Evolutionary conservation across 2,797 vertebrate genomes (phyloP).

Genomic region (Saxicola maurus): DNA sequence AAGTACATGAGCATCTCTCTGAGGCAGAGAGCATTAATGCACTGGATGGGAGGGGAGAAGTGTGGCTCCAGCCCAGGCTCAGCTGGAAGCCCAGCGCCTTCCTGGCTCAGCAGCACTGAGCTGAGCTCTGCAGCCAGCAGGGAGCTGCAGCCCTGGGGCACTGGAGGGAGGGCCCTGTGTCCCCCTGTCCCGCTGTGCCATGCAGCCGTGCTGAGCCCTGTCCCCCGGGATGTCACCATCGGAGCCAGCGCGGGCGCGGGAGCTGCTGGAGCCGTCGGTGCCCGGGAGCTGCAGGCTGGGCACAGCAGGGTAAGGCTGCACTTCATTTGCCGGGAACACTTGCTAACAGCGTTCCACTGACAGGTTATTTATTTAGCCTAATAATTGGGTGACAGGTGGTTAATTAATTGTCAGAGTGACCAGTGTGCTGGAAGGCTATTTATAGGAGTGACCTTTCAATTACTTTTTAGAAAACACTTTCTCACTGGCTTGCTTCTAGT

Average conservation of each 20-base stretch:
- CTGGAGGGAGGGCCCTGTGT: rapidly evolving
- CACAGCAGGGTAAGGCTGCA: not conserved
- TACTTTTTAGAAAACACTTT: not conserved
- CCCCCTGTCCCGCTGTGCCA: rapidly evolving
- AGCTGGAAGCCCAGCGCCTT: not conserved
- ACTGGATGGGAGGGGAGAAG: not conserved
- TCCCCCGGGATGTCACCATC: rapidly evolving
- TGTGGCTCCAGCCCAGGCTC: not conserved
- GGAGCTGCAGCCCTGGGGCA: not conserved
- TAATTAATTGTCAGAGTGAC: not conserved
- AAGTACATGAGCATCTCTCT: slow-evolving; percentile 50
- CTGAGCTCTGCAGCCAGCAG: not conserved
- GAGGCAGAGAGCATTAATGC: slow-evolving; percentile 45
- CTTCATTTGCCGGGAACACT: rapidly evolving
- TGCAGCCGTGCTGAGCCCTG: rapidly evolving
- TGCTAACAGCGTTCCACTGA: rapidly evolving
- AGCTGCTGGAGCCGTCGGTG: not conserved
- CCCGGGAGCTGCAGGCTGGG: not conserved
- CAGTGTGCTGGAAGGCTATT: not conserved
- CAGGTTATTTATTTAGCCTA: not conserved
- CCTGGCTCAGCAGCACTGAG: rapidly evolving
- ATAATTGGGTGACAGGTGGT: not conserved
- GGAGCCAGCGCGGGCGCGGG: rapidly evolving
- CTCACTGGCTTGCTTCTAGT: not conserved
- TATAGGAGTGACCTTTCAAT: not conserved